These are phyloP conservation scores for Neotragus moschatus DNA, from an alignment of 2,113 vertebrate species.

Conservation along the genomic window DNA sequence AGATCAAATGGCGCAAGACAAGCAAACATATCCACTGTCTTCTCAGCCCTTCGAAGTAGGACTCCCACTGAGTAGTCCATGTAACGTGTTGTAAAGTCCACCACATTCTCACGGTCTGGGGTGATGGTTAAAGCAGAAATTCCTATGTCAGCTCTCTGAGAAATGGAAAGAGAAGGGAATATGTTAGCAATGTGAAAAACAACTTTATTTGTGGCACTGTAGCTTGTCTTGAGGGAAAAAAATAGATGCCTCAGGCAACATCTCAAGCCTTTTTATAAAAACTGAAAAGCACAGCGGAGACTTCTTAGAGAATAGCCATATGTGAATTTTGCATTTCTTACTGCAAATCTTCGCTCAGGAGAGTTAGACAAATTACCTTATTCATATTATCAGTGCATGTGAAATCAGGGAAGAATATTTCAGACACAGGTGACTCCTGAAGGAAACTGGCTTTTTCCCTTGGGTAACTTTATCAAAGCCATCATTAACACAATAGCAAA, in stretches of 20 bases:
- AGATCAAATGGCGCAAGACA: constrained; percentile 97
- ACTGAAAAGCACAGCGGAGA: constrained; percentile 17
- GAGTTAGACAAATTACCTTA: background rate
- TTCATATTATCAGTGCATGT: background rate
- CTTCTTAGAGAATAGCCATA: background rate
- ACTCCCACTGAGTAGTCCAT: constrained; percentile 99
- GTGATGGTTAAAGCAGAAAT: constrained; percentile 98
- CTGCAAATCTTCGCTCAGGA: background rate
- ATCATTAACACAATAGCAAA: background rate
- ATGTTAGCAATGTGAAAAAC: constrained; percentile 31
- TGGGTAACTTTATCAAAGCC: background rate
- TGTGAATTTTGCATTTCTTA: background rate
- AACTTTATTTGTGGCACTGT: constrained; percentile 18
- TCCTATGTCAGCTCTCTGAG: constrained; percentile 95
- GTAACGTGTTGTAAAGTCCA: constrained; percentile 98
- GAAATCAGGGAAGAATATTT: constrained; percentile 43
- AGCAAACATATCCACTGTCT: constrained; percentile 98
- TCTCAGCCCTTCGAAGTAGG: constrained; percentile 93
- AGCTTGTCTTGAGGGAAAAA: constrained; percentile 19
- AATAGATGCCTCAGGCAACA: background rate
- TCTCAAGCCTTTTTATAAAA: background rate
- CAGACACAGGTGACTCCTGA: constrained; percentile 1
- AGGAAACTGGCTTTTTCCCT: constrained; percentile 42
- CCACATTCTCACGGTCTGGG: constrained; percentile 95
- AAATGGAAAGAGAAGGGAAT: constrained; percentile 58